phyloP scores from a whole-genome alignment of 2,888 invertebrate species.

The Chrysomela aeneicollis region DNA sequence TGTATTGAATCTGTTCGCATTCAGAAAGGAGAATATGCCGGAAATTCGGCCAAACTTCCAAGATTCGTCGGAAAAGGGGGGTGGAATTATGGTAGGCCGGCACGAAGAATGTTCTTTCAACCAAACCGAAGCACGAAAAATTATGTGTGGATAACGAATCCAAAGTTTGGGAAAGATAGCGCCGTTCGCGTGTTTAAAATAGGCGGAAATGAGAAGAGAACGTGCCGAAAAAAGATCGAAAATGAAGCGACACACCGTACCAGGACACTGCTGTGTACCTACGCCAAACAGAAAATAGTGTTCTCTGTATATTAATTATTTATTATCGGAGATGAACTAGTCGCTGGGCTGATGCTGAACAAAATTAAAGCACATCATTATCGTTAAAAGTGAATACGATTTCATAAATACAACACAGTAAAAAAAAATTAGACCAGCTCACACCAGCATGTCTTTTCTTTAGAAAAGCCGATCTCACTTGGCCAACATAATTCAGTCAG shows the following conservation, averaged over 20 bases:
- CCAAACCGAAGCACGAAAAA: constrained; percentile 51
- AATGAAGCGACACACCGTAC: constrained; percentile 58
- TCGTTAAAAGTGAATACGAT: too few species aligned
- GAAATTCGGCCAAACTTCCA: constrained; percentile 43
- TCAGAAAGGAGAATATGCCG: constrained; percentile 32
- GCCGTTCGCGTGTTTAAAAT: constrained; percentile 54
- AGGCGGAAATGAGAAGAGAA: constrained; percentile 55
- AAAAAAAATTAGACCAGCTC: too few species aligned
- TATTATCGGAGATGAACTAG: background rate
- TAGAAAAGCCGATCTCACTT: too few species aligned
- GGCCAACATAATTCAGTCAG: too few species aligned
- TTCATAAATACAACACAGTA: too few species aligned
- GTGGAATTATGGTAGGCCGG: constrained; percentile 43
- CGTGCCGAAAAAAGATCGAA: constrained; percentile 56
- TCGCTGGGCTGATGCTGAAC: too few species aligned
- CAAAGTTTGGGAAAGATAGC: constrained; percentile 50
- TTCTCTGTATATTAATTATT: background rate
- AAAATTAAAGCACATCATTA: too few species aligned
- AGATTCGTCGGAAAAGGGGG: constrained; percentile 27
- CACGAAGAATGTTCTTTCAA: constrained; percentile 50
- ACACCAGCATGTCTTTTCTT: too few species aligned
- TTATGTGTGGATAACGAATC: constrained; percentile 53
- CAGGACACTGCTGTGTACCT: constrained; percentile 48
- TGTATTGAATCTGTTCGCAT: constrained; percentile 27
- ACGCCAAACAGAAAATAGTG: background rate